These are phyloP conservation scores for Caenorhabditis drosophilae DNA, from an alignment of 2,888 invertebrate genomes.

Conservation along the genomic window DNA sequence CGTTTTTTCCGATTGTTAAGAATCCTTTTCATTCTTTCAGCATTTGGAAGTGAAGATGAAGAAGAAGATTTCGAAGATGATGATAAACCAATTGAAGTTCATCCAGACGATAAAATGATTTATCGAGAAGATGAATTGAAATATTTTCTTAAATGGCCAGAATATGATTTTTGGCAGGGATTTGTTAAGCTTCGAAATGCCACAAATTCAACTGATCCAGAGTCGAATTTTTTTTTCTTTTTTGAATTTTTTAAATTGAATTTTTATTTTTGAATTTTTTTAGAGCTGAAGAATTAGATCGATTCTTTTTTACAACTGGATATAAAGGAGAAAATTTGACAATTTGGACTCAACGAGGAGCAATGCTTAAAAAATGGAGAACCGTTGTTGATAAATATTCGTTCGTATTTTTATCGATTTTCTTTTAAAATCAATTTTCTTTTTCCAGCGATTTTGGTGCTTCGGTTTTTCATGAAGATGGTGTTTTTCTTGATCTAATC, in stretches of 20 bases:
- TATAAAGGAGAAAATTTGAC: constrained; percentile 62
- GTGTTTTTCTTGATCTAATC: constrained; percentile 65
- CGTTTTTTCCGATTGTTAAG: not conserved
- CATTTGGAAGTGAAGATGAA: constrained; percentile 35
- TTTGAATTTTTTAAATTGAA: not conserved
- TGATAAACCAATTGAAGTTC: constrained; percentile 28
- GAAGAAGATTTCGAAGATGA: constrained; percentile 47
- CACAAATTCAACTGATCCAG: constrained; percentile 47
- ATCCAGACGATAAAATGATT: constrained; percentile 30
- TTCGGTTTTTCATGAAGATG: constrained; percentile 63
- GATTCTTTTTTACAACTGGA: constrained; percentile 67
- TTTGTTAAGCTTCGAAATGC: constrained; percentile 60
- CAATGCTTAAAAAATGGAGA: constrained; percentile 59
- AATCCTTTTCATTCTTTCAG: constrained; percentile 10
- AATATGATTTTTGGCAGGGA: constrained; percentile 66
- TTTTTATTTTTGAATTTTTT: too few species aligned
- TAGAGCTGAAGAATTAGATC: constrained; percentile 53
- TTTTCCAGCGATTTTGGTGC: constrained; percentile 48
- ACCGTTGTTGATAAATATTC: constrained; percentile 61
- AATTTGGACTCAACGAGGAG: constrained; percentile 61
- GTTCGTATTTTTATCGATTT: constrained; percentile 11
- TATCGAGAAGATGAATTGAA: constrained; percentile 59
- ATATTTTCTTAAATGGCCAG: constrained; percentile 65
- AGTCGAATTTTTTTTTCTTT: constrained; percentile 21
- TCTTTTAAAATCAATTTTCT: not conserved